Evolutionary conservation across 2,797 vertebrate genomes (phyloP).

Genomic region (Chelidonichthys spinosus): DNA sequence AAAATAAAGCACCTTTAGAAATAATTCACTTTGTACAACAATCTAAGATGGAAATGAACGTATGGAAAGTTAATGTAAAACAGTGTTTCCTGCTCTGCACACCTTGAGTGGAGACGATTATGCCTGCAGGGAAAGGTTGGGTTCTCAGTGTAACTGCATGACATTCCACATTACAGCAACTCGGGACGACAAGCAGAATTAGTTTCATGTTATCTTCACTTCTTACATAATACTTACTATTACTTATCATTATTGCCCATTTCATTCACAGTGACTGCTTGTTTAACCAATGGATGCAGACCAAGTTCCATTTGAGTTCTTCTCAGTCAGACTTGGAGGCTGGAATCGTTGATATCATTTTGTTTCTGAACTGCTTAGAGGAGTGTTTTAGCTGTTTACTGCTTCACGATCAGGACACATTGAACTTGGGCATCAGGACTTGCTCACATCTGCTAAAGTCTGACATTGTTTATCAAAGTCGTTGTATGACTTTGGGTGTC

Average conservation of each 20-base stretch:
- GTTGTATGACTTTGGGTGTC: not conserved
- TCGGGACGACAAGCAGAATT: not conserved
- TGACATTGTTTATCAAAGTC: constrained; percentile 7
- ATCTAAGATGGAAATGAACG: constrained; percentile 10
- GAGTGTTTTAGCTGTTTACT: not conserved
- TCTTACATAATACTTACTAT: not conserved
- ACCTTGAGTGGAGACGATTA: constrained; percentile 24
- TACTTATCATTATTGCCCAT: not conserved
- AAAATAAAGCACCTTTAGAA: constrained; percentile 15
- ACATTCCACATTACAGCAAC: constrained; percentile 13
- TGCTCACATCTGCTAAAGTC: not conserved
- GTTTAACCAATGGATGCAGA: not conserved
- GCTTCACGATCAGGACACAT: constrained; percentile 15
- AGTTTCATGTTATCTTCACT: not conserved
- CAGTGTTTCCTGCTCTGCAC: constrained; percentile 41
- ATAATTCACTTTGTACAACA: not conserved
- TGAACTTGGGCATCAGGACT: not conserved
- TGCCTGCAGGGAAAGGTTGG: constrained; percentile 58
- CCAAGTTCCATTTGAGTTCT: constrained; percentile 5
- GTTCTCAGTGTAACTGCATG: constrained; percentile 33
- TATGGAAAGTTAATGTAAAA: constrained; percentile 50
- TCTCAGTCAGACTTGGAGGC: not conserved
- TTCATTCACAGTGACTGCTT: not conserved
- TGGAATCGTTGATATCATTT: not conserved
- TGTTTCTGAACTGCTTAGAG: not conserved